These are phyloP conservation scores for Sicus ferrugineus DNA, from an alignment of 2,888 invertebrate species.

Conservation along the genomic window DNA sequence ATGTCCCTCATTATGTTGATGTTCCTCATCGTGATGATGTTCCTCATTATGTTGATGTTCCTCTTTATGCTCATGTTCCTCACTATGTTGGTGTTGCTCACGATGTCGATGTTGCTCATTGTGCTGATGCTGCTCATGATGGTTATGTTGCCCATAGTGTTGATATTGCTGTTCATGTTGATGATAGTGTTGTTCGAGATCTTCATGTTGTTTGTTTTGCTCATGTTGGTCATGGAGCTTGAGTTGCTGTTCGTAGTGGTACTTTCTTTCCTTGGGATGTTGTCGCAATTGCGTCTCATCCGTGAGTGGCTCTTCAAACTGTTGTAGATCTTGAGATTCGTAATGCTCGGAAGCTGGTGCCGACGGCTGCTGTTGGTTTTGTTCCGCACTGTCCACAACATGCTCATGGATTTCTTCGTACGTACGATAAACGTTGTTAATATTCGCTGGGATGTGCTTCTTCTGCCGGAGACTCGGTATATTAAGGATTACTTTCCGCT, in stretches of 20 bases:
- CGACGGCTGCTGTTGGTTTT: conserved; percentile 39
- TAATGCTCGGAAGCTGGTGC: conserved; percentile 46
- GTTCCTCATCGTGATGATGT: conserved; percentile 12
- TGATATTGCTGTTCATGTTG: conserved; percentile 37
- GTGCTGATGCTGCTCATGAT: conserved; percentile 4
- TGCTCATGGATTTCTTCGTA: conserved; percentile 62
- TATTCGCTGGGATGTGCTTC: conserved; percentile 40
- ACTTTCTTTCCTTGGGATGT: conserved; percentile 1
- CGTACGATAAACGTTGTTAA: conserved; percentile 53
- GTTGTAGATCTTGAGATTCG: conserved; percentile 43
- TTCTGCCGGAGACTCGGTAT: conserved; percentile 37
- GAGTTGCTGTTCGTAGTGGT: conserved; percentile 5
- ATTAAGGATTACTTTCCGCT: conserved; percentile 43
- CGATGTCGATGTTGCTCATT: conserved; percentile 34
- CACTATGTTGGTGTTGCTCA: conserved; percentile 38
- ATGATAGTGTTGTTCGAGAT: conserved; percentile 31
- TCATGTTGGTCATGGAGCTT: conserved; percentile 43
- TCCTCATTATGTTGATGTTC: conserved; percentile 38
- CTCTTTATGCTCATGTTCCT: conserved; percentile 19
- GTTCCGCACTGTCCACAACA: conserved; percentile 44
- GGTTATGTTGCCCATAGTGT: not conserved
- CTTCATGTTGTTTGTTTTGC: conserved; percentile 38
- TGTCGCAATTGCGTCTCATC: conserved; percentile 35
- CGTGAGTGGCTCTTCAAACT: conserved; percentile 40
- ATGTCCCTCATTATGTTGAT: conserved; percentile 32